phyloP scores from a whole-genome alignment of 2,113 vertebrate species.

The Sisor rabdophorus region DNA sequence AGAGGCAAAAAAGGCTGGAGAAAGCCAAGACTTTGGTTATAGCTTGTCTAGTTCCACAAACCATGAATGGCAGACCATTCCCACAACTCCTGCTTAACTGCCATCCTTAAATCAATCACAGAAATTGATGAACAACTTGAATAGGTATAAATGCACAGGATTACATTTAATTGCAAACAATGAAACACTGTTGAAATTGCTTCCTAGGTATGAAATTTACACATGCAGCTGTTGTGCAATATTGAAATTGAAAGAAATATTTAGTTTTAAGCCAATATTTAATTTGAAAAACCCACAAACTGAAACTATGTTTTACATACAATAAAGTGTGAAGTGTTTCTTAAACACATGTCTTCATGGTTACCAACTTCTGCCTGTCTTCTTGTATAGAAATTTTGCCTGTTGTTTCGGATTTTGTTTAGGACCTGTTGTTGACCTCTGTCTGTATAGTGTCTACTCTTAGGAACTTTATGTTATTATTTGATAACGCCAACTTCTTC shows the following conservation, averaged over 20 bases:
- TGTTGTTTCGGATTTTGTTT: too few relatives aligned
- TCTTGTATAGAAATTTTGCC: too few relatives aligned
- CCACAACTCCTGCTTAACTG: constrained; percentile 27
- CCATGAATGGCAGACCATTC: constrained; percentile 11
- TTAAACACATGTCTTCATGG: too few relatives aligned
- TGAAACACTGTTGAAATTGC: neutral
- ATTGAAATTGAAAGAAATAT: constrained; percentile 46
- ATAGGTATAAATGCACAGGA: constrained; percentile 14
- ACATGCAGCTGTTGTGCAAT: constrained; percentile 64
- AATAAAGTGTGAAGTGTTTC: too few relatives aligned
- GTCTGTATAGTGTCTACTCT: too few relatives aligned
- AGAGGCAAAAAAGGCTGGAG: constrained; percentile 3
- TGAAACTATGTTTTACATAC: too few relatives aligned
- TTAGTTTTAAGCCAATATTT: constrained; percentile 37
- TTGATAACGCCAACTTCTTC: too few relatives aligned
- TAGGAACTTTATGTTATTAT: too few relatives aligned
- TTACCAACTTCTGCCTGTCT: too few relatives aligned
- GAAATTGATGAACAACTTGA: constrained; percentile 10
- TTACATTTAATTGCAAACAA: constrained; percentile 13
- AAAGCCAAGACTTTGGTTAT: constrained; percentile 23
- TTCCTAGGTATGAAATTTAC: constrained; percentile 58
- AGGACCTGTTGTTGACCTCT: too few relatives aligned
- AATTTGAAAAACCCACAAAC: neutral
- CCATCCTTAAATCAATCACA: neutral
- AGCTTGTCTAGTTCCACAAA: constrained; percentile 20